Evolutionary conservation across 2,113 vertebrate genomes (phyloP).

Genomic region (Abramis brama): DNA sequence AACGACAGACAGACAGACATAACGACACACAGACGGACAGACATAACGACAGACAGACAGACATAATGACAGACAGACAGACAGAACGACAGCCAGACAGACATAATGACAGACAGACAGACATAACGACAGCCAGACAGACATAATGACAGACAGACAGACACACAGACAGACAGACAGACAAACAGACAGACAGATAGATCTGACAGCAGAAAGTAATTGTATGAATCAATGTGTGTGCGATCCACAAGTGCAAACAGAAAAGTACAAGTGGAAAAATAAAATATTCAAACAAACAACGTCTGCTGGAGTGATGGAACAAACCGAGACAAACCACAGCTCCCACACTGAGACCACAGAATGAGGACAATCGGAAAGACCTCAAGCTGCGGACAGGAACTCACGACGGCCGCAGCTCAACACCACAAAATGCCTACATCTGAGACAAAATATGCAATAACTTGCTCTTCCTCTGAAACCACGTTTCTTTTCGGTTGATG

Average conservation of each 20-base stretch:
- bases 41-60: not conserved
- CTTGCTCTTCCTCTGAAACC: not conserved
- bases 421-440: not conserved
- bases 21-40: no score
- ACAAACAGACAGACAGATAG: not conserved
- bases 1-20: not conserved
- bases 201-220: not conserved
- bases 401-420: not conserved
- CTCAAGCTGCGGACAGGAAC: constrained; percentile 2
- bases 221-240: not conserved
- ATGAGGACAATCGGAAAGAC: not conserved
- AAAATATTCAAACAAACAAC: not conserved
- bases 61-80: not conserved
- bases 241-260: not conserved
- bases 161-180: not conserved
- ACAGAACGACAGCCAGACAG: no score
- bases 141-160: not conserved
- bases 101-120: no score
- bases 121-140: not conserved
- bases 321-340: not conserved
- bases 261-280: not conserved
- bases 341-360: not conserved
- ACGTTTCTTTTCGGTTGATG: not conserved
- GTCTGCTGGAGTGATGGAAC: not conserved
- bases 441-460: not conserved